Base-by-base conservation (phyloP, 2,888 invertebrate species). In the Andrena marginata region DNA sequence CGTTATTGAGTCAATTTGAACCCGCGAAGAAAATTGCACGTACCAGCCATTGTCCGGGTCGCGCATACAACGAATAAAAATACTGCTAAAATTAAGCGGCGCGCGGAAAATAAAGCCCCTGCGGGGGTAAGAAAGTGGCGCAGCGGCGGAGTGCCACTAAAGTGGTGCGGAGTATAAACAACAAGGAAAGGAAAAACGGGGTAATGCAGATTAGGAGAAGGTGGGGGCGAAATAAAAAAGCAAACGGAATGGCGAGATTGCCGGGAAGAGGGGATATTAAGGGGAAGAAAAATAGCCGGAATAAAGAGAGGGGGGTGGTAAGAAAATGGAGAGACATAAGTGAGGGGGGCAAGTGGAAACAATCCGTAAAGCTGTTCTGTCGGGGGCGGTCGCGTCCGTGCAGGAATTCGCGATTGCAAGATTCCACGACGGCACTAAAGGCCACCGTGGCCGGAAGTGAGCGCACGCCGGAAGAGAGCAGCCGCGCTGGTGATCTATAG, bases 351-450 rank as follows among this genome's bases (percentile, higher is more conserved):
- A 26, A 72, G 60, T 79, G 78, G 82, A 85, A 88, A 90, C 90
- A 90, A 89, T 91, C 86, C 86, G 87, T 87, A 86, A 87, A 88
- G 85, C 86, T 82, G 82, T 89, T 89, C 77, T 77, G 63, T 70
- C 33, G 49, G 13, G 77, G 73, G 84, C 86, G 87, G 87, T 92
- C 91, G 89, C 91, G 92, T 91, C 90, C 89, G 81, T 80, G 79
- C 80, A 86, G 90, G 91, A 93, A 93, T 93, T 92, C 87, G 89
- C 89, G 90, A 93, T 93, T 92, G 90, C 91, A 82, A 91, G 91
- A 92, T 92, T 92, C 92, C 91, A 76, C 68, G 82, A 65, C 68
- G 74, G 67, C 68, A 74, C 64, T 60, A 62, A 80, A 71, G 60
- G 74, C 35, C 48, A 63, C 26, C 26, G 56, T 56, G 35, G 42